A percentile compares a stretch with the other conserved stretches of the same genome.
Evolutionary conservation across 2,797 vertebrate species (phyloP).

Genomic region (Macroramphosus scolopax): DNA sequence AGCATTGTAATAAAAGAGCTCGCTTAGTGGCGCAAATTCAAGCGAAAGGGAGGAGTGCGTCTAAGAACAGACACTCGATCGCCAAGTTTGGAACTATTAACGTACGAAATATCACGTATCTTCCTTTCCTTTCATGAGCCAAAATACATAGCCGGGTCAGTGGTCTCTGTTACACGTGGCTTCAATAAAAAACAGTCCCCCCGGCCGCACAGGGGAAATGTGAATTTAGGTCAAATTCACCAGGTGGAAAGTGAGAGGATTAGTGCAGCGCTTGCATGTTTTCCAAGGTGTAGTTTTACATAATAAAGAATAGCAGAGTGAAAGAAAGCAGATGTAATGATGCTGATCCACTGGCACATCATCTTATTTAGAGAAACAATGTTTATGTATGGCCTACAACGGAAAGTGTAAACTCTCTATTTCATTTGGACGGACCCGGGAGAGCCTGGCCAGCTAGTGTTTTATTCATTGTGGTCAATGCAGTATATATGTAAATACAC

Average conservation of each 20-base stretch:
- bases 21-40: constrained; percentile 47
- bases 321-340: constrained; percentile 76
- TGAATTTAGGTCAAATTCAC: constrained; percentile 79
- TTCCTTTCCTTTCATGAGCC: constrained; percentile 45
- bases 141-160: constrained; percentile 71
- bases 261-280: constrained; percentile 69
- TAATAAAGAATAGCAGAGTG: constrained; percentile 70
- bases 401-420: constrained; percentile 62
- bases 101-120: constrained; percentile 60
- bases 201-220: constrained; percentile 61
- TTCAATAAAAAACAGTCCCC: constrained; percentile 68
- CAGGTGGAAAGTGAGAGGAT: constrained; percentile 78
- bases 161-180: constrained; percentile 73
- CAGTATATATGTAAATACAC: constrained; percentile 67
- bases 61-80: constrained; percentile 57
- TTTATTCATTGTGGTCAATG: constrained; percentile 70
- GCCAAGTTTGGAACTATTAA: constrained; percentile 57
- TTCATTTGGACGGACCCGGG: constrained; percentile 68
- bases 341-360: constrained; percentile 67
- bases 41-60: constrained; percentile 39
- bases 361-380: constrained; percentile 73
- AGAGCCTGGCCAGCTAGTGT: constrained; percentile 60
- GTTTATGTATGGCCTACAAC: constrained; percentile 69
- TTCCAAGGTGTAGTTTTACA: constrained; percentile 74
- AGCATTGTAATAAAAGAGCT: constrained; percentile 57